Conservation (phyloP, 2,113 vertebrate species). For the Apaloderma vittatum region DNA sequence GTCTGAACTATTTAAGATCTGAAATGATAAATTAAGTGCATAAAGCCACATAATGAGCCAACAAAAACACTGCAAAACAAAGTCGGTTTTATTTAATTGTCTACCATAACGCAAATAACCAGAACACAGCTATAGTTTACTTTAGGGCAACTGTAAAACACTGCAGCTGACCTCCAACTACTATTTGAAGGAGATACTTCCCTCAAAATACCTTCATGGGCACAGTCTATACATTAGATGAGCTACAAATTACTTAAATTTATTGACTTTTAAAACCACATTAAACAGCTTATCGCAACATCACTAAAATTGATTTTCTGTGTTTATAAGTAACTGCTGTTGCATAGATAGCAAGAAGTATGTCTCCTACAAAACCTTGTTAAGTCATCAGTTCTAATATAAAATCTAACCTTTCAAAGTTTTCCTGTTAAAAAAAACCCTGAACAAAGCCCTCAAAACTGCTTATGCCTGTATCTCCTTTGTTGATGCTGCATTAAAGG, state of each 20-base stretch:
- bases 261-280: constrained; percentile 53
- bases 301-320: constrained; percentile 59
- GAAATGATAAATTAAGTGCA: background rate
- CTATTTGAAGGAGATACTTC: background rate
- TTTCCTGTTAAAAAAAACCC: background rate
- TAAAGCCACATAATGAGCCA: background rate
- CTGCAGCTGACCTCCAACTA: constrained; percentile 31
- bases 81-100: background rate
- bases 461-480: constrained; percentile 50
- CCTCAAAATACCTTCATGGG: constrained; percentile 5
- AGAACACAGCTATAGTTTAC: background rate
- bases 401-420: constrained; percentile 67
- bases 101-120: background rate
- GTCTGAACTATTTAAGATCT: background rate
- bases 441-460: constrained; percentile 37
- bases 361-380: constrained; percentile 47
- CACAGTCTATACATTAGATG: background rate
- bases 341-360: constrained; percentile 1
- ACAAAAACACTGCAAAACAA: background rate
- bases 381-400: constrained; percentile 68
- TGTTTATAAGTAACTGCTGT: constrained; percentile 40
- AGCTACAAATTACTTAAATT: constrained; percentile 62
- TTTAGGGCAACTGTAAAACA: background rate
- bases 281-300: constrained; percentile 63
- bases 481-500: constrained; percentile 49